Conservation (phyloP, 1,140 invertebrate species). For the Pachyrhynchus sulphureomaculatus region DNA sequence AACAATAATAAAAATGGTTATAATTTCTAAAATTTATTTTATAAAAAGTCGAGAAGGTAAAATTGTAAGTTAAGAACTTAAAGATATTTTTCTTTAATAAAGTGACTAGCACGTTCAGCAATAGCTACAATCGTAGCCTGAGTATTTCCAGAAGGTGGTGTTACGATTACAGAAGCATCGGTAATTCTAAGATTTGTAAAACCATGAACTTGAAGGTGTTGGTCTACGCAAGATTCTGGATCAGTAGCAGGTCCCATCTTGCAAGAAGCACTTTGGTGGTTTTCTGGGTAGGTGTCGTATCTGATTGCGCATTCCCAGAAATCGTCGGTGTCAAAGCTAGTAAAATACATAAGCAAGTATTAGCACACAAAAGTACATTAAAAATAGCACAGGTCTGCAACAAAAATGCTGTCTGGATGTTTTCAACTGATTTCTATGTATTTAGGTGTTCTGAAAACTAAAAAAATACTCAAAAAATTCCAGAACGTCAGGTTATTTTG, state of each 20-base stretch:
- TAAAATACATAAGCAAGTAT: too few species aligned
- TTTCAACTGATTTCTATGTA: too few species aligned
- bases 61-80: too few species aligned
- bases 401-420: too few species aligned
- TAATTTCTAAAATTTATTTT: too few species aligned
- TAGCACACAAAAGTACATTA: too few species aligned
- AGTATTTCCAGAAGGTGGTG: slow-evolving; percentile 73
- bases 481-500: too few species aligned
- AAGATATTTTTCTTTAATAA: slow-evolving; percentile 56
- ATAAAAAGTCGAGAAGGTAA: too few species aligned
- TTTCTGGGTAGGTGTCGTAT: slow-evolving; percentile 74
- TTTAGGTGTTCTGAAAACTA: too few species aligned
- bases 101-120: slow-evolving; percentile 74
- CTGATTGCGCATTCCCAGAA: slow-evolving; percentile 80
- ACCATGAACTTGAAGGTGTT: slow-evolving; percentile 68
- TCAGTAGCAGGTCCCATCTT: slow-evolving; percentile 73
- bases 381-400: too few species aligned
- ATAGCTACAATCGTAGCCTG: slow-evolving; percentile 82
- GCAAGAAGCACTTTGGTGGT: slow-evolving; percentile 81
- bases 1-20: too few species aligned
- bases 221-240: slow-evolving; percentile 68
- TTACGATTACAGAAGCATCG: slow-evolving; percentile 76
- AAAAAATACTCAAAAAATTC: too few species aligned
- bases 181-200: slow-evolving; percentile 69
- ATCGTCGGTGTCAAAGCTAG: slow-evolving; percentile 68